Conservation (phyloP, 1,140 invertebrate genomes). For the Sitophilus oryzae region DNA sequence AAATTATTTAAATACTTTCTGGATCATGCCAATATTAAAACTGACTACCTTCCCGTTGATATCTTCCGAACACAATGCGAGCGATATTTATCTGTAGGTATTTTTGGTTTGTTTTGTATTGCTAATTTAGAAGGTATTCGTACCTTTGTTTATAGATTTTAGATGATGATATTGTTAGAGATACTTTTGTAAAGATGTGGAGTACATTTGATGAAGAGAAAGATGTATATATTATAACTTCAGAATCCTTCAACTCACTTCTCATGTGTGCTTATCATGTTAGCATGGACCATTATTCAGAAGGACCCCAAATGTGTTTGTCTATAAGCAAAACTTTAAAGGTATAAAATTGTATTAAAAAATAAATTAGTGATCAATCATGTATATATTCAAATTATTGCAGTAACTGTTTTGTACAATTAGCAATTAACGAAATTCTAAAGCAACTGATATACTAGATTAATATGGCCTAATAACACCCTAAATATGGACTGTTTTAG, state of each 20-base stretch:
- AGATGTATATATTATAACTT: slow-evolving; percentile 49
- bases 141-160: slow-evolving; percentile 39
- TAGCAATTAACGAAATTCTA: too few species aligned
- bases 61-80: slow-evolving; percentile 67
- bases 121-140: neutral
- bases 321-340: slow-evolving; percentile 60
- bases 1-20: slow-evolving; percentile 62
- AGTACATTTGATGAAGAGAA: slow-evolving; percentile 34
- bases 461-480: too few species aligned
- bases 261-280: slow-evolving; percentile 67
- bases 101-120: neutral
- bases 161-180: slow-evolving; percentile 37
- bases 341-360: too few species aligned
- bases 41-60: slow-evolving; percentile 52
- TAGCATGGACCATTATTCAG: slow-evolving; percentile 68
- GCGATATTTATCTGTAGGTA: slow-evolving; percentile 50
- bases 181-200: slow-evolving; percentile 46
- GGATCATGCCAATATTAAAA: slow-evolving; percentile 52
- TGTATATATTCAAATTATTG: too few species aligned
- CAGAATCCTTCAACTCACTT: slow-evolving; percentile 55
- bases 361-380: too few species aligned
- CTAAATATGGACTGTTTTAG: too few species aligned
- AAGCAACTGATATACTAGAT: too few species aligned
- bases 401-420: too few species aligned
- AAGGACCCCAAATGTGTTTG: slow-evolving; percentile 53